Base-by-base conservation (phyloP, 2,113 vertebrate genomes). In the Nannospalax galili region DNA sequence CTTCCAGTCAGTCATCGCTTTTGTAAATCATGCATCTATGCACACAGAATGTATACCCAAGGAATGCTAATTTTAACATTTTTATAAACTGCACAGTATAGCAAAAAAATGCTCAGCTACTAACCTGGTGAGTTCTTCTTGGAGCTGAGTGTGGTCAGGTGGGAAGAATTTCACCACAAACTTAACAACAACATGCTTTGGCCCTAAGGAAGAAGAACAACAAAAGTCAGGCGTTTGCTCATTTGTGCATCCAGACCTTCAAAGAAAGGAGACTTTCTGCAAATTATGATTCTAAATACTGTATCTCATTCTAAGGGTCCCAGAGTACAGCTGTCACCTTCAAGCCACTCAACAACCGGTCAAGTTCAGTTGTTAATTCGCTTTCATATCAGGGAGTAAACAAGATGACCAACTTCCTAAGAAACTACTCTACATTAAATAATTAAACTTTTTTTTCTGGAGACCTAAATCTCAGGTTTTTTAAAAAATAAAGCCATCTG, bases 121-220 rank as follows among this genome's bases (percentile, higher is more conserved):
- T 98, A 96, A 99, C 99, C 99, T 99, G 88, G 99, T 99, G 95
- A 99, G 98, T 92, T 99, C 99, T 96, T 99, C 99, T 98, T 99
- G 98, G n/a, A 99, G 98, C 95, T 99, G 99, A 74, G 99, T 98
- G 0, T 99, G 99, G 97, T 99, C 99, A 3, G 99, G 99, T 45
- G 99, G 99, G 93, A 99, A 99, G 98, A 99, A 99, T 98, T 99
- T 99, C 97, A 99, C 99, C 96, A 99, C 99, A 96, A 99, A 99
- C 97, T 99, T 99, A 95, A 99, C 98, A 87, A 99, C 98, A 35
- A 99, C 98, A 10, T 99, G 99, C 97, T 99, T 99, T 3, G 99
- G 99, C 95, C 99, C 99, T 99, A 96, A 37, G 77, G 72, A 95
- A 96, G 1, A 62, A 62, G 77, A 90, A 91, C 73, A 65, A 74